Evolutionary conservation across 2,797 vertebrate species (phyloP).

Genomic region (Poeciliopsis presidionis): DNA sequence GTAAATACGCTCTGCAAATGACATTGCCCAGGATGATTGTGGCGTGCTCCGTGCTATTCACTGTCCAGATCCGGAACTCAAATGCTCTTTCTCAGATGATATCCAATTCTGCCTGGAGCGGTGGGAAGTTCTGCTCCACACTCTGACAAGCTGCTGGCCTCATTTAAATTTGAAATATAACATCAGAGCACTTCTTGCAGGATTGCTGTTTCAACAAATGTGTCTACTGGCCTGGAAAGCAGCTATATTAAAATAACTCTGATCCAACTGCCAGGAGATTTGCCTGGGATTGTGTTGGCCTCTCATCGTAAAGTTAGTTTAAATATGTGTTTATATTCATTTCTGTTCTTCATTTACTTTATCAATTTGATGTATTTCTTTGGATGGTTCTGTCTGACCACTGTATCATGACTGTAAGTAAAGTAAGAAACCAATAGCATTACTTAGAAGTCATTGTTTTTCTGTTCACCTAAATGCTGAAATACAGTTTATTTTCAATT

Average conservation of each 20-base stretch:
- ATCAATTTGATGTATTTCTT: not conserved
- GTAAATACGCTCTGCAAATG: not conserved
- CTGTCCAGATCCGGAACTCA: not conserved
- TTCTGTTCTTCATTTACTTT: not conserved
- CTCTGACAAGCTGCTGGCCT: constrained; percentile 35
- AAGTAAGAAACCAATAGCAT: not conserved
- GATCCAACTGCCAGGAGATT: not conserved
- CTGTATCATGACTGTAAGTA: not conserved
- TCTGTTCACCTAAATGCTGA: too few species aligned
- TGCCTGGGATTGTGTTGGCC: not conserved
- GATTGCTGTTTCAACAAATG: constrained; percentile 26
- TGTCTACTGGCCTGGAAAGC: constrained; percentile 24
- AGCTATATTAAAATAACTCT: not conserved
- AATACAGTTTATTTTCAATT: too few species aligned
- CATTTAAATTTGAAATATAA: constrained; percentile 40
- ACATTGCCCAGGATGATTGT: not conserved
- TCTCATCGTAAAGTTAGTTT: not conserved
- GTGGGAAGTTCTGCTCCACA: constrained; percentile 15
- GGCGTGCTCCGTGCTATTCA: not conserved
- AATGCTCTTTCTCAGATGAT: not conserved
- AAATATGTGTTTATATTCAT: not conserved
- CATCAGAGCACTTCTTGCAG: constrained; percentile 28
- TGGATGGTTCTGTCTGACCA: not conserved
- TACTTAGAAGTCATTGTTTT: not conserved
- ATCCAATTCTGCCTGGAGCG: constrained; percentile 17